phyloP scores from a whole-genome alignment of 2,113 vertebrate genomes.

The Melospiza melodia region DNA sequence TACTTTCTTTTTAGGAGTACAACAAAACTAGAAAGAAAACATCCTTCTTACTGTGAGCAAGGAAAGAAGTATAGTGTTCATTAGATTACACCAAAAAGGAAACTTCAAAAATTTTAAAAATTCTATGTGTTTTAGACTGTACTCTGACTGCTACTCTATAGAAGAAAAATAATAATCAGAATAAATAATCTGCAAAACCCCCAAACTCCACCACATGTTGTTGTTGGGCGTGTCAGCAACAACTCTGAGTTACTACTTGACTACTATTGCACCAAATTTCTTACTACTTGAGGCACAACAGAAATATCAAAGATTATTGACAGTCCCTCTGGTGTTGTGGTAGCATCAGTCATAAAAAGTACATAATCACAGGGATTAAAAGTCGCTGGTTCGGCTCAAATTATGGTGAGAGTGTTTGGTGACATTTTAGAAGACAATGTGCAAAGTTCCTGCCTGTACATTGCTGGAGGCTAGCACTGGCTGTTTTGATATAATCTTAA shows the following conservation, averaged over 20 bases:
- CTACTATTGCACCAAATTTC: background rate
- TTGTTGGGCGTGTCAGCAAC: background rate
- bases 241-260: background rate
- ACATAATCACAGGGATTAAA: background rate
- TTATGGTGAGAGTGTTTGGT: background rate
- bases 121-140: background rate
- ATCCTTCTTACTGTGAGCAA: background rate
- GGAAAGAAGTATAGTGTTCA: background rate
- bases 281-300: background rate
- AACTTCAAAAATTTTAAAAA: background rate
- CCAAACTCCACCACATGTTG: fast-evolving
- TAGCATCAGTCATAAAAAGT: background rate
- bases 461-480: background rate
- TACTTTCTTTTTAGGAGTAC: background rate
- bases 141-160: background rate
- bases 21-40: background rate
- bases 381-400: background rate
- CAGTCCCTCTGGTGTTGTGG: background rate
- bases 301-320: background rate
- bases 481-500: constrained; percentile 14
- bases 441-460: background rate
- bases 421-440: background rate
- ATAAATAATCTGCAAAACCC: background rate
- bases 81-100: background rate
- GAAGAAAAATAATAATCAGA: background rate